Percentiles rank a stretch among this genome's conserved stretches.
Evolutionary conservation across 2,797 vertebrate species (phyloP).

Genomic region (Enteromius anoplus): DNA sequence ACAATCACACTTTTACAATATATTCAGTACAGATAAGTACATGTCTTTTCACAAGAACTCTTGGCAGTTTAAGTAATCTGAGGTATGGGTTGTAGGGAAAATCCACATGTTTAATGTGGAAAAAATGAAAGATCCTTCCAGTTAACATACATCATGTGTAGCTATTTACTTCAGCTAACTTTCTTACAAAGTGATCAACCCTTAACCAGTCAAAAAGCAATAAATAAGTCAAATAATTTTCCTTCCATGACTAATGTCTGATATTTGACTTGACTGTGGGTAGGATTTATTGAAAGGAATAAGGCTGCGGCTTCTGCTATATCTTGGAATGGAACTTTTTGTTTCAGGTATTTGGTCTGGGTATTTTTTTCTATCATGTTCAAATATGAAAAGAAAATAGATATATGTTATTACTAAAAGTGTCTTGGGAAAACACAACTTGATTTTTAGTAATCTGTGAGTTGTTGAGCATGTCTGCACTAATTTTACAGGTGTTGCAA

Average conservation of each 20-base stretch:
- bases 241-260: constrained; percentile 11
- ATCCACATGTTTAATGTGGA: constrained; percentile 4
- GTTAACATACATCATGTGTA: constrained; percentile 15
- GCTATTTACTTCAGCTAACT: constrained; percentile 19
- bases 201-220: background rate
- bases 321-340: constrained; percentile 8
- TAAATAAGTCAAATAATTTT: background rate
- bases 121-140: constrained; percentile 22
- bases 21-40: background rate
- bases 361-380: background rate
- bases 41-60: background rate
- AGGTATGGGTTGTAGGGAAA: constrained; percentile 17
- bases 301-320: background rate
- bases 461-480: constrained; percentile 50
- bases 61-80: background rate
- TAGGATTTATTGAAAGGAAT: background rate
- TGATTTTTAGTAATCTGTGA: background rate
- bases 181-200: background rate
- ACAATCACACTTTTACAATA: no score
- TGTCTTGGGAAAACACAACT: background rate
- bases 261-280: constrained; percentile 2
- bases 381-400: constrained; percentile 1
- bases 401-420: constrained; percentile 9
- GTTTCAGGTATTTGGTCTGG: background rate
- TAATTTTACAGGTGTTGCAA: constrained; percentile 48